Conservation (phyloP, 2,113 vertebrate species). For the Rhinolophus sinicus region DNA sequence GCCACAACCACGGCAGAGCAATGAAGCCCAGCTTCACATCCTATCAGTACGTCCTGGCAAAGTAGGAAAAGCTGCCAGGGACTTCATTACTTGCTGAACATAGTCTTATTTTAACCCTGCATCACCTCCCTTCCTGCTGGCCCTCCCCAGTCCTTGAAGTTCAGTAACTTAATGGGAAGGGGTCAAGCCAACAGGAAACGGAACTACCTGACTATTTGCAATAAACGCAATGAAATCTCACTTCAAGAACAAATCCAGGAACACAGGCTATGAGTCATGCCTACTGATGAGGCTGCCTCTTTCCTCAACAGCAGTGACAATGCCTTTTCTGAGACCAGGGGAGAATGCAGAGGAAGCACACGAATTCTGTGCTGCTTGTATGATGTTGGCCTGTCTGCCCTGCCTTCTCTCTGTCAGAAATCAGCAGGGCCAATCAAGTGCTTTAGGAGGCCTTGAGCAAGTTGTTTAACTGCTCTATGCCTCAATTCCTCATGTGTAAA, state of each 20-base stretch:
- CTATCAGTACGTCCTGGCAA: not conserved
- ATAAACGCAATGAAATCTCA: not conserved
- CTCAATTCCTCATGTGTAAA: not conserved
- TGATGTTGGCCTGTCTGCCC: not conserved
- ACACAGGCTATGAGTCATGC: not conserved
- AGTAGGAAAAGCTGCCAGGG: not conserved
- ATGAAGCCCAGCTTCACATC: not conserved
- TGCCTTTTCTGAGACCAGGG: not conserved
- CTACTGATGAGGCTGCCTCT: not conserved
- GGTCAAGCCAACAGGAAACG: not conserved
- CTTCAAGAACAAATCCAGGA: not conserved
- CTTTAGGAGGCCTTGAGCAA: not conserved
- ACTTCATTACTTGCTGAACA: not conserved
- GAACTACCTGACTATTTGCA: not conserved
- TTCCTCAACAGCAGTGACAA: rapidly evolving
- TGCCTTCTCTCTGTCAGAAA: not conserved
- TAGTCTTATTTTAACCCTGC: not conserved
- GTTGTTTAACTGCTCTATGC: not conserved
- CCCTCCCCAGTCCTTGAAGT: not conserved
- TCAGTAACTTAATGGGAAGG: constrained; percentile 27
- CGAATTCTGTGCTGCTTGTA: rapidly evolving
- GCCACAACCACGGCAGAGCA: not conserved
- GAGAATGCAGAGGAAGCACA: not conserved
- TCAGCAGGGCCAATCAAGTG: not conserved
- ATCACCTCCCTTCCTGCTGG: not conserved